A percentile compares a stretch with the other conserved stretches of the same genome.
Evolutionary conservation across 2,113 vertebrate genomes (phyloP).

Genomic region (Neotragus moschatus): DNA sequence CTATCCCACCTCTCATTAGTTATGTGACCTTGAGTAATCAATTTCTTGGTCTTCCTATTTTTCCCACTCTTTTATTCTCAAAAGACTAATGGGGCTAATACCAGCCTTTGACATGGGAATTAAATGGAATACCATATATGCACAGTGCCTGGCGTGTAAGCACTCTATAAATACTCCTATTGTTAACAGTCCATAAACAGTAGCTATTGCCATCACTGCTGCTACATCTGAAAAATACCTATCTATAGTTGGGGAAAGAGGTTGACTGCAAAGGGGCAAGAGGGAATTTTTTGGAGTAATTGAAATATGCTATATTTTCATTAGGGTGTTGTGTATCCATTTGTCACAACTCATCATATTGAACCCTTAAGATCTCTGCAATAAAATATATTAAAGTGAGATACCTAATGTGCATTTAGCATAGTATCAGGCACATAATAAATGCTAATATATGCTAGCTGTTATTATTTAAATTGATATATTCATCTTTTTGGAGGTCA

Average conservation of each 20-base stretch:
- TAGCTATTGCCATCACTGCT: neutral
- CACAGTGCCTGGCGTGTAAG: neutral
- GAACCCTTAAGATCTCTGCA: neutral
- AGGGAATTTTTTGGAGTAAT: neutral
- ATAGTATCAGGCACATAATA: no score
- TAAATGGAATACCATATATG: neutral
- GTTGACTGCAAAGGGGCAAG: neutral
- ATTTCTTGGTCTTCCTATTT: neutral
- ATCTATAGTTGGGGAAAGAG: neutral
- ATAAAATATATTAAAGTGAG: no score
- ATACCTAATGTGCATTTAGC: no score
- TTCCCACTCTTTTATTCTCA: neutral
- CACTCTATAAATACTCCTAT: neutral
- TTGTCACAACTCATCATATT: neutral
- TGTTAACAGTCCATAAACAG: neutral
- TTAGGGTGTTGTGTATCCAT: neutral
- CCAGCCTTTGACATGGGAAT: neutral
- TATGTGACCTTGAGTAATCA: neutral
- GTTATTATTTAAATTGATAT: no score
- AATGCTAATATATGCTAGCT: no score
- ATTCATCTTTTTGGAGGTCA: no score
- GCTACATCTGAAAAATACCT: slow-evolving; percentile 4
- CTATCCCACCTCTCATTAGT: neutral
- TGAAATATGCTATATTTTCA: slow-evolving; percentile 23
- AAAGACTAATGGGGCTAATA: neutral